These are phyloP conservation scores for Fregata magnificens DNA, from an alignment of 2,113 vertebrate species.

Conservation along the genomic window DNA sequence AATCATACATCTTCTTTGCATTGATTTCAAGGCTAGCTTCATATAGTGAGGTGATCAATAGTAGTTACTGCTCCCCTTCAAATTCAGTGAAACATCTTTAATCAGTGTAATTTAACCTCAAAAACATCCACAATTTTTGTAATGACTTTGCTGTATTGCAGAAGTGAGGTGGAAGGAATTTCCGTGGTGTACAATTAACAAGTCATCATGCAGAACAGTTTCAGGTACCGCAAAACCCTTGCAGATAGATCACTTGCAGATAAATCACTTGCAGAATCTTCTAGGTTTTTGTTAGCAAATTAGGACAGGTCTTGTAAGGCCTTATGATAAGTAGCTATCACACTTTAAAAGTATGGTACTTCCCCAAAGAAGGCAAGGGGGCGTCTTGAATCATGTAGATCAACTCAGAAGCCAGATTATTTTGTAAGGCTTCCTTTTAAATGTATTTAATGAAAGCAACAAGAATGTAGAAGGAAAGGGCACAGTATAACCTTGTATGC, in stretches of 20 bases:
- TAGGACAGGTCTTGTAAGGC: neutral
- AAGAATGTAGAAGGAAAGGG: neutral
- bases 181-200: neutral
- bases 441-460: neutral
- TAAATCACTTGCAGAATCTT: neutral
- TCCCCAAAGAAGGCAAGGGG: neutral
- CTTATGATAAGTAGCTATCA: neutral
- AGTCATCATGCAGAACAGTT: neutral
- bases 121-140: neutral
- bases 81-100: conserved; percentile 1
- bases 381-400: neutral
- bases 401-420: neutral
- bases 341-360: neutral
- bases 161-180: neutral
- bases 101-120: neutral
- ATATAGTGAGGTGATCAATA: neutral
- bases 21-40: neutral
- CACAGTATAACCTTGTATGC: neutral
- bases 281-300: neutral
- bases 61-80: neutral
- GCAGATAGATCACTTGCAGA: neutral
- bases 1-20: neutral
- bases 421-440: neutral
- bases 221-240: neutral
- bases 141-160: neutral